Base-by-base conservation (phyloP, 2,888 invertebrate genomes). In the Pseudoips prasinana region DNA sequence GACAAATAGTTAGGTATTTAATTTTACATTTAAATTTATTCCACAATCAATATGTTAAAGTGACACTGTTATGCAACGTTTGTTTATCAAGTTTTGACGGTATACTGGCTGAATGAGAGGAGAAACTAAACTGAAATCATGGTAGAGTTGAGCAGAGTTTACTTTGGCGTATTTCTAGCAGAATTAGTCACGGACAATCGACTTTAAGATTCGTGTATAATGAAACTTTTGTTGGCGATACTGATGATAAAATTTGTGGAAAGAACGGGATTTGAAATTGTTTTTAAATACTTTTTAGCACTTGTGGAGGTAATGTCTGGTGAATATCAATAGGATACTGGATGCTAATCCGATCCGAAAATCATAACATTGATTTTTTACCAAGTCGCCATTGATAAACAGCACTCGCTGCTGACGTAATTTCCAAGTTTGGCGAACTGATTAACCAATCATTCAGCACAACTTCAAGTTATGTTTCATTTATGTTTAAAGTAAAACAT, bases 81-180 rank as follows among this genome's bases (percentile, higher is more conserved):
- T 51, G 52, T 47, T 56, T 39, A 33, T 55, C 18, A 31, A 28
- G 34, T 56, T 56, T 45, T 64, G 58, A 66, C 65, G 56, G 49
- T 48, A 43, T n/a, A n/a, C n/a, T 48, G 53, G 47, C 50, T 48
- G 59, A 62, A 61, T 58, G 52, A 53, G 52, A 60, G 71, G 71
- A 76, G 57, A 66, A 72, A 73, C 73, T 69, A 70, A 72, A 73
- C 73, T 73, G 67, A 72, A 82, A 82, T 83, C 65, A 78, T 81
- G 77, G 80, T 76, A 80, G 58, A 74, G 73, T 75, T 74, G 62
- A 60, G 64, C 59, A 45, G 60, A 74, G 74, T 77, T 80, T 75
- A 64, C 75, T 73, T 77, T 81, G 83, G 83, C 79, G 48, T 39
- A 50, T 51, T 62, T 77, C 80, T 79, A 81, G 67, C 46, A 58